These are phyloP conservation scores for Nebria brevicollis DNA, from an alignment of 2,888 invertebrate genomes.

Conservation along the genomic window DNA sequence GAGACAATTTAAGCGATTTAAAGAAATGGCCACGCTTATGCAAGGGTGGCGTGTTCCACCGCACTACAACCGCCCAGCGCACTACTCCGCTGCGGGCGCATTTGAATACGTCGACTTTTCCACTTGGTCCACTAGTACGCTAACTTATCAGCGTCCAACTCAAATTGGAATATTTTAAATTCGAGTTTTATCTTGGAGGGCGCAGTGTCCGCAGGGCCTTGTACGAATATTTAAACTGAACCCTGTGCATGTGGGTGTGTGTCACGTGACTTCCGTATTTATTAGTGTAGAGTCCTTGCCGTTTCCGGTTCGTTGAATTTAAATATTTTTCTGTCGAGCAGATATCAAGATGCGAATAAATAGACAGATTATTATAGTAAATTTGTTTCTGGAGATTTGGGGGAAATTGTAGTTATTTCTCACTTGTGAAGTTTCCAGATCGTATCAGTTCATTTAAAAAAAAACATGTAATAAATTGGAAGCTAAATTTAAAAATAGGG, in stretches of 20 bases:
- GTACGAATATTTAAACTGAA: slow-evolving; percentile 33
- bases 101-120: slow-evolving; percentile 25
- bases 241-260: slow-evolving; percentile 7
- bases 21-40: slow-evolving; percentile 60
- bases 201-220: slow-evolving; percentile 35
- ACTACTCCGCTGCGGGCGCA: slow-evolving; percentile 33
- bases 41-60: slow-evolving; percentile 55
- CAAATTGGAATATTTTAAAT: slow-evolving; percentile 62
- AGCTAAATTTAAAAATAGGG: too few species aligned
- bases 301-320: slow-evolving; percentile 10
- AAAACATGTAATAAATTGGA: background rate
- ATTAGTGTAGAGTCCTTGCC: slow-evolving; percentile 26
- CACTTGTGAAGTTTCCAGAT: background rate
- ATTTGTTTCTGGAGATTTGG: background rate
- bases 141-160: slow-evolving; percentile 60
- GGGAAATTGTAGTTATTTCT: background rate
- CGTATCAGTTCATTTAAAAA: background rate
- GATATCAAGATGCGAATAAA: slow-evolving; percentile 4
- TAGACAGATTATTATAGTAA: background rate
- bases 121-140: slow-evolving; percentile 49
- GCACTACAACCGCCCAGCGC: slow-evolving; percentile 51
- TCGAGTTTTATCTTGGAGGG: slow-evolving; percentile 53
- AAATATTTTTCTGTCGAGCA: slow-evolving; percentile 4
- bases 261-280: slow-evolving; percentile 26
- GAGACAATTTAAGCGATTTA: slow-evolving; percentile 61